Conservation (phyloP, 2,888 invertebrate species). For the Dasysyrphus albostriatus region DNA sequence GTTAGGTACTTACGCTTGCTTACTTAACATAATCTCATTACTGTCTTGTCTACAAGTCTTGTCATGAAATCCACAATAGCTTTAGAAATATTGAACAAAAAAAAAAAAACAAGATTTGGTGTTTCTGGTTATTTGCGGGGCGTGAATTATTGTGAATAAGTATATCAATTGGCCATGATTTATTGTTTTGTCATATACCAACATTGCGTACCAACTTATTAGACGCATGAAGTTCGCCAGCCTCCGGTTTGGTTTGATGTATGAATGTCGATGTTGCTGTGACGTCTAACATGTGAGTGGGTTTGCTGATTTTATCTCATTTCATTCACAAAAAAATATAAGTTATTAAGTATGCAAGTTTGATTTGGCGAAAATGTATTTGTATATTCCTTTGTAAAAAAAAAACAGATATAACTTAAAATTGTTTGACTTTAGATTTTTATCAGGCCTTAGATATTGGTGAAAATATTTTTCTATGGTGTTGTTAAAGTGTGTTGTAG, state of each 20-base stretch:
- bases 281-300: conserved; percentile 42
- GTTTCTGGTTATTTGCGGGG: conserved; percentile 53
- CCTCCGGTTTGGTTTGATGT: conserved; percentile 39
- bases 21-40: conserved; percentile 34
- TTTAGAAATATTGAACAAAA: conserved; percentile 27
- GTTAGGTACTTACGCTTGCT: conserved; percentile 14
- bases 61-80: conserved; percentile 13
- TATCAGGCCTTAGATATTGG: conserved; percentile 12
- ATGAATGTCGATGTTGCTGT: neutral
- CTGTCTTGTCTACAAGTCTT: conserved; percentile 24
- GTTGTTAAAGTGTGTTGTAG: neutral
- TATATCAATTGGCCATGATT: conserved; percentile 56
- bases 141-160: conserved; percentile 36
- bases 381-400: neutral
- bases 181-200: conserved; percentile 10
- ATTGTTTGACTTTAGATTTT: neutral
- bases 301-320: conserved; percentile 22
- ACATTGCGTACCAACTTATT: neutral
- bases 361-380: neutral
- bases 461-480: neutral
- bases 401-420: neutral
- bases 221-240: conserved; percentile 47
- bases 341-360: conserved; percentile 29
- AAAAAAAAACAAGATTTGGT: conserved; percentile 50
- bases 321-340: conserved; percentile 51